These are phyloP conservation scores for Heptranchias perlo DNA, from an alignment of 2,113 vertebrate species.

Conservation along the genomic window DNA sequence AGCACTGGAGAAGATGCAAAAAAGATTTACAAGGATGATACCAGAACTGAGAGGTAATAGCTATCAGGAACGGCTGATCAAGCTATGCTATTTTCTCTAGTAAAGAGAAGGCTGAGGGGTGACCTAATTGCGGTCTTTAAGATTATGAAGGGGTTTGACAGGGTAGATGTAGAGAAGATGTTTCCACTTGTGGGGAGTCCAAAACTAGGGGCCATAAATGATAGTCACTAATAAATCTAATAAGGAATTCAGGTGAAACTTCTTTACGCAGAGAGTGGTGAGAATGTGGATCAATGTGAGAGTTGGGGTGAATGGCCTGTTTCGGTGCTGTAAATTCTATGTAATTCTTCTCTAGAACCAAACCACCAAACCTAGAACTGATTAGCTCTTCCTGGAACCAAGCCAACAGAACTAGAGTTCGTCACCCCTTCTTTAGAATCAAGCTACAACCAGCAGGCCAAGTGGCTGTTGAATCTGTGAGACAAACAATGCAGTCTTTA, in stretches of 20 bases:
- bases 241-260: too few species aligned
- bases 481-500: neutral
- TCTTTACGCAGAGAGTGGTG: neutral
- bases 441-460: neutral
- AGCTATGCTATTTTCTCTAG: neutral
- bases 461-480: neutral
- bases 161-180: neutral
- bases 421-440: neutral
- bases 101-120: neutral
- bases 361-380: neutral
- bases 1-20: too few species aligned
- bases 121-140: neutral
- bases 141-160: neutral
- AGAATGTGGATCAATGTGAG: too few species aligned
- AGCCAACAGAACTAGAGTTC: neutral
- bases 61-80: too few species aligned
- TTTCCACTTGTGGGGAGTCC: neutral
- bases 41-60: too few species aligned
- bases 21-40: too few species aligned
- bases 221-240: neutral
- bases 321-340: neutral
- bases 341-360: neutral
- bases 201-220: neutral
- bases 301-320: too few species aligned
- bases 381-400: neutral